Conservation (phyloP, 2,797 vertebrate genomes). For the Lacerta bilineata region DNA sequence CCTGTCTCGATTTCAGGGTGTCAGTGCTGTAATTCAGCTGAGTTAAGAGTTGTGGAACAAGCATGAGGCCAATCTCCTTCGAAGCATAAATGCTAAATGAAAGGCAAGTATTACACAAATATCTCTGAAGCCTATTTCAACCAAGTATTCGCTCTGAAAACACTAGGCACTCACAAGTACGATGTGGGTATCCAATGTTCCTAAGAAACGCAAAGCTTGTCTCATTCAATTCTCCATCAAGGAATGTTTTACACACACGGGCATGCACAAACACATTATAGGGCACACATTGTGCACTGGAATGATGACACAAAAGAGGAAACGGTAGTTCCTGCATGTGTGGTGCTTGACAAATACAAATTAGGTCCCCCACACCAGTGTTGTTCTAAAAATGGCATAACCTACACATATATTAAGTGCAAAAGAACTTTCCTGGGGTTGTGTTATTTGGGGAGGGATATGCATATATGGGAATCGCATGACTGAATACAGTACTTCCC, state of each 20-base stretch:
- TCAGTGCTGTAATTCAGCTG: slow-evolving; percentile 3
- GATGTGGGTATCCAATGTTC: neutral
- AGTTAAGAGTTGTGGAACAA: neutral
- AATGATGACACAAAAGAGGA: neutral
- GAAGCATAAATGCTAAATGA: neutral
- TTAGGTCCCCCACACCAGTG: neutral
- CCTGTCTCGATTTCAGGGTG: neutral
- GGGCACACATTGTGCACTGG: neutral
- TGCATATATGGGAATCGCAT: neutral
- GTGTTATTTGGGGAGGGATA: neutral
- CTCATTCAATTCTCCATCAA: neutral
- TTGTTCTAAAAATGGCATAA: neutral
- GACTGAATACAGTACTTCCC: neutral
- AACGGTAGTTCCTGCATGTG: neutral
- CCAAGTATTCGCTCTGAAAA: neutral
- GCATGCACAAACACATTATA: neutral
- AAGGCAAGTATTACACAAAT: slow-evolving; percentile 12
- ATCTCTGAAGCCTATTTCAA: neutral
- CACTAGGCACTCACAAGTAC: neutral
- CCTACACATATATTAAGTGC: neutral
- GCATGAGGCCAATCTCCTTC: neutral
- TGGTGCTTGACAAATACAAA: neutral
- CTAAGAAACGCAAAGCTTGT: neutral
- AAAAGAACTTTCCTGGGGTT: neutral
- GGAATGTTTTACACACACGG: neutral